Evolutionary conservation across 2,113 vertebrate genomes (phyloP).

Genomic region (Lampris incognitus): DNA sequence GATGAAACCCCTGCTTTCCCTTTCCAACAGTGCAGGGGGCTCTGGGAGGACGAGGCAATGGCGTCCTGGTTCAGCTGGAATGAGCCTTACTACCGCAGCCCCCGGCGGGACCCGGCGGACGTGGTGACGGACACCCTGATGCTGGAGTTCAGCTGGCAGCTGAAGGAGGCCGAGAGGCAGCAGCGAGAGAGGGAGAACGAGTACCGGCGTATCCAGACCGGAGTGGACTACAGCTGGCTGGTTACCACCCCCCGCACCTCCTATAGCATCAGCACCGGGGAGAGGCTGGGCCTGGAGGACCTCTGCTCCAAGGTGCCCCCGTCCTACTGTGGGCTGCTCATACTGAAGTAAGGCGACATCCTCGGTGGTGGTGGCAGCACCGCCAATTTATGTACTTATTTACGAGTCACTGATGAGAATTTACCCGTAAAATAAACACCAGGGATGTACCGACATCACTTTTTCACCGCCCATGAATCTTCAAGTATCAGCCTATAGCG

Average conservation of each 20-base stretch:
- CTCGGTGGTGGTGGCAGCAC: too few species aligned
- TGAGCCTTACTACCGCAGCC: conserved; percentile 81
- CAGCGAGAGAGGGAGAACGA: conserved; percentile 87
- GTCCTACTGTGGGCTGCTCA: conserved; percentile 90
- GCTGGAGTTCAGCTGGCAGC: conserved; percentile 95
- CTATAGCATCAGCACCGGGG: conserved; percentile 88
- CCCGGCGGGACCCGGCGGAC: conserved; percentile 84
- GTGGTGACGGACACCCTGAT: conserved; percentile 95
- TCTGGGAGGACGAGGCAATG: conserved; percentile 72
- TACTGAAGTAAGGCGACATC: conserved; percentile 87
- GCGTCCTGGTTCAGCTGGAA: conserved; percentile 92
- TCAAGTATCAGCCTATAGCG: too few species aligned
- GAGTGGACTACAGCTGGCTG: conserved; percentile 98
- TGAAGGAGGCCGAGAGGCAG: conserved; percentile 90
- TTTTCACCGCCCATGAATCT: too few species aligned
- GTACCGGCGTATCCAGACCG: conserved; percentile 86
- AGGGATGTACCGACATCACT: too few species aligned
- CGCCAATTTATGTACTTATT: too few species aligned
- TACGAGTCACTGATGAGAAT: too few species aligned
- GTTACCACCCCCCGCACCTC: conserved; percentile 84
- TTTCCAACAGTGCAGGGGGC: conserved; percentile 7
- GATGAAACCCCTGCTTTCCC: not conserved
- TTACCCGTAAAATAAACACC: too few species aligned
- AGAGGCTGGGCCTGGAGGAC: conserved; percentile 91
- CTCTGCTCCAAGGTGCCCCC: conserved; percentile 92